These are phyloP conservation scores for Sinohyriopsis cumingii DNA, from an alignment of 2,888 invertebrate genomes.

Conservation along the genomic window DNA sequence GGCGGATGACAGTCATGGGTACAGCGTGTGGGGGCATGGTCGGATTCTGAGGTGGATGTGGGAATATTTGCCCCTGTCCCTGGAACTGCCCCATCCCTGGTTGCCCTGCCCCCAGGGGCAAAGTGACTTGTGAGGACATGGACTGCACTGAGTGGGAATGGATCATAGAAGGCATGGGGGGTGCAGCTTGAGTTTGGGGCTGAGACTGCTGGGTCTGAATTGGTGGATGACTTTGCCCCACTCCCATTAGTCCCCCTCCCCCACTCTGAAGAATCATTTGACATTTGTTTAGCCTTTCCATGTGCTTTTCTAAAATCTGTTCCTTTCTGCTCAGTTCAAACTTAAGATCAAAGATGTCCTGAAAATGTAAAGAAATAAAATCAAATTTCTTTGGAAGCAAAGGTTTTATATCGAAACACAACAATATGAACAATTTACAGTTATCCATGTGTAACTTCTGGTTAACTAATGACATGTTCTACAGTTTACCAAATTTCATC, in stretches of 20 bases:
- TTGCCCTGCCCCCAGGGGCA: slow-evolving; percentile 15
- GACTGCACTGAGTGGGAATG: slow-evolving; percentile 23
- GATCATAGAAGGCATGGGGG: slow-evolving; percentile 11
- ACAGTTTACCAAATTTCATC: too few relatives aligned
- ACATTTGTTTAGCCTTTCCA: slow-evolving; percentile 93
- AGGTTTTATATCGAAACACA: too few relatives aligned
- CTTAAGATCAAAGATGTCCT: slow-evolving; percentile 88
- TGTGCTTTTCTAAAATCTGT: slow-evolving; percentile 87
- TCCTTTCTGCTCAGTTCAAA: slow-evolving; percentile 92
- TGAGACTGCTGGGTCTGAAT: slow-evolving; percentile 17
- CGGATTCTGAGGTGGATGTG: slow-evolving; percentile 25
- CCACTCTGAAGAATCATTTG: slow-evolving; percentile 80
- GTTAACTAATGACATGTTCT: too few relatives aligned
- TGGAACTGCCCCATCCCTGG: slow-evolving; percentile 14
- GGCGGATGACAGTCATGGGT: slow-evolving; percentile 19
- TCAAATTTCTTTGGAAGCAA: background rate
- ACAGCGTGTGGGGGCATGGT: slow-evolving; percentile 8
- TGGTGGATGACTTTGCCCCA: slow-evolving; percentile 28
- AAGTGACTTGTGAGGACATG: slow-evolving; percentile 29
- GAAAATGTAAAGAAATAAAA: slow-evolving; percentile 24
- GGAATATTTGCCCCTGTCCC: slow-evolving; percentile 29
- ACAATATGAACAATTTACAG: too few relatives aligned
- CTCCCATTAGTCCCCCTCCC: slow-evolving; percentile 22
- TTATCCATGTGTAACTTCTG: too few relatives aligned
- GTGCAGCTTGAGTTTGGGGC: slow-evolving; percentile 12